Evolutionary conservation across 2,888 invertebrate genomes (phyloP).

Genomic region (Drosophila macrospina): DNA sequence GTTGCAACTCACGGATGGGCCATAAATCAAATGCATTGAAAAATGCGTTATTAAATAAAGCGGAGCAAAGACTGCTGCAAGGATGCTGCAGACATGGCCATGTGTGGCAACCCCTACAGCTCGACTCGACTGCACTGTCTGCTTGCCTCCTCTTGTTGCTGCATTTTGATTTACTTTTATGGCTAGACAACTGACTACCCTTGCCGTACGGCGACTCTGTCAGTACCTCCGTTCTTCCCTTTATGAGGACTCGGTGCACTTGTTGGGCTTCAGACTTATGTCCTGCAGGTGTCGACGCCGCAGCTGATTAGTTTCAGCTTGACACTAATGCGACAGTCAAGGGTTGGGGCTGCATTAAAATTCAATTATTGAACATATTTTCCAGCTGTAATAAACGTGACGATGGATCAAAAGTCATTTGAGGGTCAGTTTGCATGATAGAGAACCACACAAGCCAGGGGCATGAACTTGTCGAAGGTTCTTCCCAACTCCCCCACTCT

Average conservation of each 20-base stretch:
- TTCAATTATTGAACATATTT: constrained; percentile 70
- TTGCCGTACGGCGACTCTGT: not conserved
- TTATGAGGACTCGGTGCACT: constrained; percentile 55
- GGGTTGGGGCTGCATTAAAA: constrained; percentile 59
- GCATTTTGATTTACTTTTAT: constrained; percentile 78
- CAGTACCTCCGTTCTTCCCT: not conserved
- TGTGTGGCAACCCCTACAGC: constrained; percentile 26
- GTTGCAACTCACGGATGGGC: constrained; percentile 58
- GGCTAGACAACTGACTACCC: constrained; percentile 62
- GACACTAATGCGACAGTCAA: constrained; percentile 69
- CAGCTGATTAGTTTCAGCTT: constrained; percentile 68
- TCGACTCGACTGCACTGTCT: constrained; percentile 30
- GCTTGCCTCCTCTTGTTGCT: constrained; percentile 42
- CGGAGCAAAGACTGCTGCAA: constrained; percentile 20
- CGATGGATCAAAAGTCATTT: constrained; percentile 53
- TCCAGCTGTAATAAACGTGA: constrained; percentile 69
- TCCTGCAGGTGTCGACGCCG: constrained; percentile 75
- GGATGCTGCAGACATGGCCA: constrained; percentile 29
- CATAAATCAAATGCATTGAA: constrained; percentile 78
- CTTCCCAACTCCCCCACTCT: not conserved
- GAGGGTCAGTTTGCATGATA: constrained; percentile 47
- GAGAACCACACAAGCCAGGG: constrained; percentile 7
- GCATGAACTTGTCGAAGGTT: constrained; percentile 37
- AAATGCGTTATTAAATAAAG: constrained; percentile 78
- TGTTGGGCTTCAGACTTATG: constrained; percentile 70